Evolutionary conservation across 1,140 invertebrate genomes (phyloP), one percentile per base, ranked within the genome.

Genomic region (Fopius arisanus): DNA sequence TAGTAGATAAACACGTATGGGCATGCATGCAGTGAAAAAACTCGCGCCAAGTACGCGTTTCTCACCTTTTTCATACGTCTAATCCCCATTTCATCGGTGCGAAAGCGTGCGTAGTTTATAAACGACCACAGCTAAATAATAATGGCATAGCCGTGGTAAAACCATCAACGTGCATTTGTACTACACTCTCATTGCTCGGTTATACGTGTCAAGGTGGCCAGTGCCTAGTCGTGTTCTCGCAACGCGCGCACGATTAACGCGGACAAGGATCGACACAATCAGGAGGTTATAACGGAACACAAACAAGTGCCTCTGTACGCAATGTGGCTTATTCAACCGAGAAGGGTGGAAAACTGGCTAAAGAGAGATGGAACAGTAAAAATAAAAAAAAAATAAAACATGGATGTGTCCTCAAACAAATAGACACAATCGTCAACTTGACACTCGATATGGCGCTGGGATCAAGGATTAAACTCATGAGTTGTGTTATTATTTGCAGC

Each of bases 131-230:
- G 65, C 43, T 63, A 67, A 71, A 68, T 41, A 75, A 75, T 66
- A 75, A 67, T 62, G 29, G 59, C 65, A 16, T 59, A 43, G 37
- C 51, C 40, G 40, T 70, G 41, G 68, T 48, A 63, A 29, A 19
- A 31, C 72, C 23, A 29, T 41, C 59, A 63, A 33, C 31, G 40
- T 62, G 40, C 62, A 51, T 51, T 19, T 59, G 19, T 59, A 14
- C 26, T n/a, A 48, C 41, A 72, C 29, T 71, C 69, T 69, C 63
- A 67, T 48, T 75, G 73, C 48, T 70, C 77, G 84, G 81, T 78
- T 84, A 83, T 84, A 84, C 81, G 84, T 83, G 83, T 84, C 84
- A 82, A 83, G 82, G 82, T 80, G 75, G 73, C 77, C 72, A 69
- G 54, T 26, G 33, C 72, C 71, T 77, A 72, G 73, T 62, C 72